These are phyloP conservation scores for Bryconaethiops microstoma DNA, from an alignment of 2,797 vertebrate genomes.

Conservation along the genomic window DNA sequence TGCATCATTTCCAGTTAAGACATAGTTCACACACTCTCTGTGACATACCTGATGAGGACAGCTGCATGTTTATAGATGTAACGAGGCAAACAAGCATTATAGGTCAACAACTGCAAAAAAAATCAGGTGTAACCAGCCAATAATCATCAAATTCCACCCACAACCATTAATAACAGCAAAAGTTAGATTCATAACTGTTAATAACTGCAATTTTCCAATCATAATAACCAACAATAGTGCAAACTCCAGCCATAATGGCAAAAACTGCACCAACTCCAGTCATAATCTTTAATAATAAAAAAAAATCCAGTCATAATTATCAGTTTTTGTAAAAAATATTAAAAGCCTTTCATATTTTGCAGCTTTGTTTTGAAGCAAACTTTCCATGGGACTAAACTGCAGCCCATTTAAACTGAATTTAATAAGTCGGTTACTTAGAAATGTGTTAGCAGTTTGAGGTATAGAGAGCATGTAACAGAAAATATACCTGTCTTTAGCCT, in stretches of 20 bases:
- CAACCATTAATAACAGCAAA: too few relatives aligned
- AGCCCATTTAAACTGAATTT: not conserved
- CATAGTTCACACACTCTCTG: slow-evolving; percentile 7
- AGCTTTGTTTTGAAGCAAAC: not conserved
- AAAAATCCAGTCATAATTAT: too few relatives aligned
- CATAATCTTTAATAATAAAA: not conserved
- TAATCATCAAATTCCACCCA: too few relatives aligned
- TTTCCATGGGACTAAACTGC: not conserved
- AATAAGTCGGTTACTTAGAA: too few relatives aligned
- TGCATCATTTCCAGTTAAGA: slow-evolving; percentile 11
- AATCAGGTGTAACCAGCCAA: not conserved
- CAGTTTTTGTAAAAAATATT: not conserved
- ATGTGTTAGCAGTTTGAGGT: too few relatives aligned
- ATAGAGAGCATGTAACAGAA: not conserved
- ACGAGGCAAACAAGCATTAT: slow-evolving; percentile 9
- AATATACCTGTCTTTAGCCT: too few relatives aligned
- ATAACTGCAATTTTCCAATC: too few relatives aligned
- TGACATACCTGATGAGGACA: not conserved
- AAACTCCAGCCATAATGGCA: too few relatives aligned
- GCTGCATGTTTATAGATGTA: not conserved
- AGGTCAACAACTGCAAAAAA: not conserved
- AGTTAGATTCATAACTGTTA: too few relatives aligned
- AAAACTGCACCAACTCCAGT: not conserved
- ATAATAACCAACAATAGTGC: too few relatives aligned
- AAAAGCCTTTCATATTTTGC: not conserved